Conservation (phyloP, 2,888 invertebrate genomes). For the Coronaproctus castanopsis region DNA sequence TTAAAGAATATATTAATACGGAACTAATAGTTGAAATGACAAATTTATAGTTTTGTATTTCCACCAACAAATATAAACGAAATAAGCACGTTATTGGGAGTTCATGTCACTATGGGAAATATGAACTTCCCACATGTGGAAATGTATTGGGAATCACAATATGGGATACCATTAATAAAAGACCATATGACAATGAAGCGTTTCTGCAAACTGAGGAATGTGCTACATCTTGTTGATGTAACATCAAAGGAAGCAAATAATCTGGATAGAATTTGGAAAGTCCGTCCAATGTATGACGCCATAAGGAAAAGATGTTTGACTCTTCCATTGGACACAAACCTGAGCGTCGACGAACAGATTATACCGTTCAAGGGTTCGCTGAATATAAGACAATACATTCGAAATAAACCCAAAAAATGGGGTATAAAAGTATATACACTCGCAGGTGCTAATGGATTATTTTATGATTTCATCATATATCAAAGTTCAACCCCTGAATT, state of each 20-base stretch:
- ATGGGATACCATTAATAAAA: neutral
- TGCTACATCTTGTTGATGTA: conserved; percentile 5
- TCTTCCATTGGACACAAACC: conserved; percentile 13
- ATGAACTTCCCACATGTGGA: neutral
- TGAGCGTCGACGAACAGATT: neutral
- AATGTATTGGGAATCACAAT: conserved; percentile 1
- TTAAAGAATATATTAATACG: neutral
- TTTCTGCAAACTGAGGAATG: conserved; percentile 1
- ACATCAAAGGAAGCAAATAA: conserved; percentile 4
- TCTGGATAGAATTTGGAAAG: conserved; percentile 19
- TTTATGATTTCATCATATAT: conserved; percentile 22
- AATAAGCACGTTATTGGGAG: neutral
- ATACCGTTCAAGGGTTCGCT: neutral
- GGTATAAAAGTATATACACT: conserved; percentile 6
- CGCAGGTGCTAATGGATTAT: conserved; percentile 19
- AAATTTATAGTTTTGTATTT: neutral
- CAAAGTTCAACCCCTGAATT: conserved; percentile 21
- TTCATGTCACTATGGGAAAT: conserved; percentile 4
- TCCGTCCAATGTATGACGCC: conserved; percentile 17
- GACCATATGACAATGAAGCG: neutral
- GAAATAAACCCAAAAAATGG: neutral
- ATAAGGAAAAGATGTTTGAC: conserved; percentile 15
- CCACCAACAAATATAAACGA: neutral
- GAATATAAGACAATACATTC: neutral
- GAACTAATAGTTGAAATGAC: conserved; percentile 1